A percentile compares a stretch with the other conserved stretches of the same genome.
phyloP scores from a whole-genome alignment of 2,797 vertebrate genomes.

The Sphenopsis melanotis region DNA sequence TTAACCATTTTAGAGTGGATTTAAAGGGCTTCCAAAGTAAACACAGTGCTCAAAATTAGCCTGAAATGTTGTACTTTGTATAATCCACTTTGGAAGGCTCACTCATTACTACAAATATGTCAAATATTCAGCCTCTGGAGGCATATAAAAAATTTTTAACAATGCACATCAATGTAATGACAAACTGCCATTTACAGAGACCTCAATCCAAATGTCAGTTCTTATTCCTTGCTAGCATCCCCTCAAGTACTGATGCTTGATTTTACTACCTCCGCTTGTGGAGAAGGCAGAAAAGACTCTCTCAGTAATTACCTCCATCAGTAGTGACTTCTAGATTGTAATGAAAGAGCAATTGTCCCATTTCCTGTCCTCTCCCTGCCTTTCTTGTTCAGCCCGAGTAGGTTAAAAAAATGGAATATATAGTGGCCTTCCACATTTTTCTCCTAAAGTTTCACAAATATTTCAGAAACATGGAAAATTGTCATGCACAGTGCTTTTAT shows the following conservation, averaged over 20 bases:
- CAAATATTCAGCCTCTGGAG: not conserved
- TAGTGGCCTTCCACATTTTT: not conserved
- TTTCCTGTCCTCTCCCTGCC: not conserved
- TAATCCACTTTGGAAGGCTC: slow-evolving; percentile 34
- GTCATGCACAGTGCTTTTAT: not conserved
- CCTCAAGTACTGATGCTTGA: not conserved
- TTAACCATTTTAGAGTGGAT: slow-evolving; percentile 33
- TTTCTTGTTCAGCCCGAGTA: not conserved
- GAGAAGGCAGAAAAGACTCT: not conserved
- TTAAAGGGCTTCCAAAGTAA: slow-evolving; percentile 39
- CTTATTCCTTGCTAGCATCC: not conserved
- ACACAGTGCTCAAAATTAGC: slow-evolving; percentile 19
- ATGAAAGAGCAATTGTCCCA: not conserved
- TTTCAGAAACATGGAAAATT: not conserved
- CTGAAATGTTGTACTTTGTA: not conserved
- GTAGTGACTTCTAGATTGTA: not conserved
- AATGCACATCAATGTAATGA: not conserved
- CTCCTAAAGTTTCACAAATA: not conserved
- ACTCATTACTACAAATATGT: not conserved
- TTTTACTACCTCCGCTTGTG: not conserved
- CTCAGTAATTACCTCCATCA: not conserved
- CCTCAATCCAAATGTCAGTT: slow-evolving; percentile 13
- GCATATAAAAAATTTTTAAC: slow-evolving; percentile 10
- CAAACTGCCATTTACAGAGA: not conserved
- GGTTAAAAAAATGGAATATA: not conserved